These are phyloP conservation scores for Cheilosia urbana DNA, from an alignment of 2,888 invertebrate genomes.

Conservation along the genomic window DNA sequence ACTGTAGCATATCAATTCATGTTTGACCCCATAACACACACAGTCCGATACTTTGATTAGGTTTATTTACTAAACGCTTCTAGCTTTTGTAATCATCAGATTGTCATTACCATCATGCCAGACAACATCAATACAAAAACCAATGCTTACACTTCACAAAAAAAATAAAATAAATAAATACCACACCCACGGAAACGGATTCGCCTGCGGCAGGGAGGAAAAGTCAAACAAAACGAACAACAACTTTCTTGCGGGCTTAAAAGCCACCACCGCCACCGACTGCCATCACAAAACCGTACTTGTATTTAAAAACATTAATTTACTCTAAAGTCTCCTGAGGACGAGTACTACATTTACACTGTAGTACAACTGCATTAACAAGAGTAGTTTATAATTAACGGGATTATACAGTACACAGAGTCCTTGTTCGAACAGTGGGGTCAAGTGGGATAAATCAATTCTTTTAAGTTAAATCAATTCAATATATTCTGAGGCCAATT, in stretches of 20 bases:
- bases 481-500: not conserved
- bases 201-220: not conserved
- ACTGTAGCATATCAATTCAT: not conserved
- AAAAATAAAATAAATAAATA: not conserved
- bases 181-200: not conserved
- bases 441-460: conserved; percentile 23
- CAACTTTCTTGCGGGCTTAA: conserved; percentile 29
- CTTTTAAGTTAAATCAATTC: conserved; percentile 38
- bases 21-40: not conserved
- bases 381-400: conserved; percentile 17
- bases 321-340: conserved; percentile 23
- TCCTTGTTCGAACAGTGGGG: conserved; percentile 2
- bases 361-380: not conserved
- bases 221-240: not conserved
- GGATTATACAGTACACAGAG: not conserved
- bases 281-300: conserved; percentile 5
- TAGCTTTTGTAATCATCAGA: conserved; percentile 7
- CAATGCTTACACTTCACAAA: not conserved
- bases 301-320: conserved; percentile 41
- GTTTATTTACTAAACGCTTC: not conserved
- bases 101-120: not conserved
- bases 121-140: not conserved
- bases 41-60: conserved; percentile 7
- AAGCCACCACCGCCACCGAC: conserved; percentile 6
- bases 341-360: not conserved